phyloP scores from a whole-genome alignment of 1,140 invertebrate genomes.

The Drosophila santomea region DNA sequence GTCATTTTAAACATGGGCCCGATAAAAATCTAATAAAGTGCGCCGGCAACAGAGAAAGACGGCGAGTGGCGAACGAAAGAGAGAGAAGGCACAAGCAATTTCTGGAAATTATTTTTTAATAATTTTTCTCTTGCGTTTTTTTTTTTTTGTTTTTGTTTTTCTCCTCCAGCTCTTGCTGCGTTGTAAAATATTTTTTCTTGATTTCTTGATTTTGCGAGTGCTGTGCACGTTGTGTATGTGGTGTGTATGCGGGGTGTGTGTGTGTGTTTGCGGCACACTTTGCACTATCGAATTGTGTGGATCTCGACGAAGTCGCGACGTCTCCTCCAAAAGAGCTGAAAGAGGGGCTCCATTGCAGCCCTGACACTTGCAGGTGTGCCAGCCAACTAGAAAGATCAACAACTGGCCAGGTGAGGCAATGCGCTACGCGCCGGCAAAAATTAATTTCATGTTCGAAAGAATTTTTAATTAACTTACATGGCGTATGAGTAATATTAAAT shows the following conservation, averaged over 20 bases:
- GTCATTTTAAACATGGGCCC: conserved; percentile 66
- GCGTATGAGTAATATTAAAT: conserved; percentile 69
- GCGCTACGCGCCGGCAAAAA: conserved; percentile 54
- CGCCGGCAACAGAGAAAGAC: conserved; percentile 36
- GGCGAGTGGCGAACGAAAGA: conserved; percentile 9
- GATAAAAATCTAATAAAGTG: conserved; percentile 81
- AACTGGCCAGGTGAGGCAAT: conserved; percentile 27
- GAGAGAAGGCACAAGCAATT: conserved; percentile 57
- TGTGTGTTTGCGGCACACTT: conserved; percentile 67
- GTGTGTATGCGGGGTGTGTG: background rate
- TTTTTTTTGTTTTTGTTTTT: background rate
- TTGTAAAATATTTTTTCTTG: conserved; percentile 55
- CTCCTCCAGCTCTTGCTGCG: conserved; percentile 8
- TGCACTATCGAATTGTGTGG: conserved; percentile 76
- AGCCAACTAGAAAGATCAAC: conserved; percentile 48
- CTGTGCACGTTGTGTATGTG: conserved; percentile 1
- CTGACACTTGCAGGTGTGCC: conserved; percentile 79
- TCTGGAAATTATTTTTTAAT: conserved; percentile 79
- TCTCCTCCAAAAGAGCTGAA: conserved; percentile 21
- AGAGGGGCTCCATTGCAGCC: conserved; percentile 49
- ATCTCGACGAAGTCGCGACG: conserved; percentile 55
- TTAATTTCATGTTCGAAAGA: conserved; percentile 64
- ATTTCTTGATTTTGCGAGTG: conserved; percentile 60
- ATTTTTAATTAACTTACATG: conserved; percentile 74
- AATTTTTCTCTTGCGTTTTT: conserved; percentile 37